These are phyloP conservation scores for Oryzias javanicus DNA, from an alignment of 2,113 vertebrate species.

Conservation along the genomic window DNA sequence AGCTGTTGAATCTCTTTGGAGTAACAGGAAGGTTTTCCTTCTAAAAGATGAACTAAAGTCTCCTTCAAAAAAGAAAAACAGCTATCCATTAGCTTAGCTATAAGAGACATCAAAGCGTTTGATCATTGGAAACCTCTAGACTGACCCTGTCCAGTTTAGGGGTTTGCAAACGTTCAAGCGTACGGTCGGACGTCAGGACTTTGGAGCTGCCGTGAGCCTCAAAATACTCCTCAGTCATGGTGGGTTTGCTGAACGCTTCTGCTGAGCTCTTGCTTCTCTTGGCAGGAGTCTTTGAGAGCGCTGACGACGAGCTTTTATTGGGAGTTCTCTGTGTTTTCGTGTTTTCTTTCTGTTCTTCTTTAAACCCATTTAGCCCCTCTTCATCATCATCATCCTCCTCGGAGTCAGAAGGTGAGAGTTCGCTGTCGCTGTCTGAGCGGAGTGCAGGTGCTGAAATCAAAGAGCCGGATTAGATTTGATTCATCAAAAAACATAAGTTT, in stretches of 20 bases:
- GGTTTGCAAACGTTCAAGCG: slow-evolving; percentile 86
- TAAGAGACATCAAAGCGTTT: not conserved
- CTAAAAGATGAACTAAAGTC: slow-evolving; percentile 82
- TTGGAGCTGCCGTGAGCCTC: slow-evolving; percentile 96
- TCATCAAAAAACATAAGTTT: no score
- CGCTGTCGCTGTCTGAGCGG: slow-evolving; percentile 86
- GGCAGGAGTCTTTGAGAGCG: slow-evolving; percentile 73
- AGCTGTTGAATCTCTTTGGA: slow-evolving; percentile 83
- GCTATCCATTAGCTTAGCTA: not conserved
- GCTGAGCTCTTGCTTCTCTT: slow-evolving; percentile 76
- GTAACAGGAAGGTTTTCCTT: slow-evolving; percentile 79
- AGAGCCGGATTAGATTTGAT: not conserved
- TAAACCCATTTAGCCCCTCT: slow-evolving; percentile 11
- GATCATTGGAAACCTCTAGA: not conserved
- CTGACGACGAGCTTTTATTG: slow-evolving; percentile 60
- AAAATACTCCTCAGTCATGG: slow-evolving; percentile 92
- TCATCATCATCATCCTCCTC: slow-evolving; percentile 76
- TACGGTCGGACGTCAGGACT: slow-evolving; percentile 92
- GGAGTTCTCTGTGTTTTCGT: slow-evolving; percentile 64
- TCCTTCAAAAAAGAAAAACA: slow-evolving; percentile 73
- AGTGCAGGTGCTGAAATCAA: slow-evolving; percentile 73
- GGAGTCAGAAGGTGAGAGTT: slow-evolving; percentile 86
- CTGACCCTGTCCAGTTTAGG: slow-evolving; percentile 88
- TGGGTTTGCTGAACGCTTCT: slow-evolving; percentile 67
- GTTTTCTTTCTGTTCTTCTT: slow-evolving; percentile 63